Percentiles rank a stretch among this genome's conserved stretches.
These are phyloP conservation scores for Drosophila meridionalis DNA, from an alignment of 2,888 invertebrate genomes.

Conservation along the genomic window DNA sequence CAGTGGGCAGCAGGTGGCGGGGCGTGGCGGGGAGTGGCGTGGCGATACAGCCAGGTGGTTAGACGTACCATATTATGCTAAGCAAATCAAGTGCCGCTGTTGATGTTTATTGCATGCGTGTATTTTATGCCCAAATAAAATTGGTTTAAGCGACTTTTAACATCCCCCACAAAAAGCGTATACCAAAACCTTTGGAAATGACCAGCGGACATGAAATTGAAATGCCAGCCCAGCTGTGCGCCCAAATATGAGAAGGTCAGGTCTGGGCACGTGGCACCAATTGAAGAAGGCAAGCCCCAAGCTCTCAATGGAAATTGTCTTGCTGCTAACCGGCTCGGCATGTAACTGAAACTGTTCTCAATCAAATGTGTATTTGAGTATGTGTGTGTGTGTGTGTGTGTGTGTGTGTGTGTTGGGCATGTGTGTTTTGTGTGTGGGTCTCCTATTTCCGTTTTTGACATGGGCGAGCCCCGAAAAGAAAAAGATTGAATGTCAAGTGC, in stretches of 20 bases:
- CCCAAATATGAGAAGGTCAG: conserved; percentile 36
- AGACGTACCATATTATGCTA: conserved; percentile 46
- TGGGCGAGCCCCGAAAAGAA: conserved; percentile 14
- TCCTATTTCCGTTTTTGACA: conserved; percentile 46
- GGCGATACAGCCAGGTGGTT: not conserved
- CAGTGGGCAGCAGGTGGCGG: not conserved
- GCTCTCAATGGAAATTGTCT: conserved; percentile 48
- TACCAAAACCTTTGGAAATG: conserved; percentile 37
- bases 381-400: conserved; percentile 2
- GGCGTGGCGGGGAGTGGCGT: not conserved
- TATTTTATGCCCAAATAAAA: conserved; percentile 64
- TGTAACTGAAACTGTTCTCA: conserved; percentile 46
- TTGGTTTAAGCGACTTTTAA: conserved; percentile 40
- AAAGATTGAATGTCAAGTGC: conserved; percentile 46
- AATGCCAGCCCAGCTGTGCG: conserved; percentile 49
- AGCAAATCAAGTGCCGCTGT: conserved; percentile 64
- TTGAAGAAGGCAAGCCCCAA: conserved; percentile 31
- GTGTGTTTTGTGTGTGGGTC: not conserved
- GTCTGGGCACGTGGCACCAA: conserved; percentile 50
- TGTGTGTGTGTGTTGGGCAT: not conserved
- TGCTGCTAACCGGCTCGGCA: conserved; percentile 17
- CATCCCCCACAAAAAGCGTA: not conserved
- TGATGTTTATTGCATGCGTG: conserved; percentile 66
- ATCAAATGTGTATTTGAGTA: conserved; percentile 15
- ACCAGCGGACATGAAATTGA: conserved; percentile 52